Evolutionary conservation across 2,113 vertebrate genomes (phyloP).

Genomic region (Melospiza melodia): DNA sequence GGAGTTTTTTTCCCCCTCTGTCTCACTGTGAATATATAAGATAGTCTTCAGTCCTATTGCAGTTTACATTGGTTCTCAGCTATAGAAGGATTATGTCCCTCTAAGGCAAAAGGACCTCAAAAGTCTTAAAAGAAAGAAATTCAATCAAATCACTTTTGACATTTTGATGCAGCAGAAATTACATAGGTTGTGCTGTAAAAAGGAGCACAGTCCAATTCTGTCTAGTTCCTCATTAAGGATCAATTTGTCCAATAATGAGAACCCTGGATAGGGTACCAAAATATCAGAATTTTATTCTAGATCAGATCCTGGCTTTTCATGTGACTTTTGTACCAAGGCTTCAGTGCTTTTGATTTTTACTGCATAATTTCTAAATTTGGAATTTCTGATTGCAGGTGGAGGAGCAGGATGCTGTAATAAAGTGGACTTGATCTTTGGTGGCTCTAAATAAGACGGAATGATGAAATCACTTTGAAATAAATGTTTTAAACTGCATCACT

Average conservation of each 20-base stretch:
- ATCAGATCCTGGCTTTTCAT: neutral
- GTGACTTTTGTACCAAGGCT: neutral
- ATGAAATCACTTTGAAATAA: neutral
- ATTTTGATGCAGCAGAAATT: neutral
- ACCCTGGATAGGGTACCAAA: neutral
- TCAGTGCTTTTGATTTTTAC: neutral
- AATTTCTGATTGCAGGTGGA: neutral
- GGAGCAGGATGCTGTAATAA: neutral
- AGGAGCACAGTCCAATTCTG: neutral
- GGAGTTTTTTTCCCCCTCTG: neutral
- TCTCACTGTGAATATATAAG: neutral
- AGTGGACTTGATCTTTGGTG: neutral
- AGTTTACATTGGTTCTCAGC: neutral
- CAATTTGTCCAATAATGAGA: neutral
- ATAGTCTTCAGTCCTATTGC: neutral
- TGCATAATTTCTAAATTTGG: neutral
- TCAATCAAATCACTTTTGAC: neutral
- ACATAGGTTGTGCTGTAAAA: neutral
- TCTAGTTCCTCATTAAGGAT: constrained; percentile 9
- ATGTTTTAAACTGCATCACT: neutral
- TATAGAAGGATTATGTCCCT: neutral
- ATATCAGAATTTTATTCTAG: neutral
- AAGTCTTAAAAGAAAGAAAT: neutral
- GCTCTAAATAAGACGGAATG: neutral
- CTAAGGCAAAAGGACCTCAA: neutral